A percentile compares a stretch with the other conserved stretches of the same genome.
Evolutionary conservation across 2,797 vertebrate genomes (phyloP).

Genomic region (Sebastes itinus): DNA sequence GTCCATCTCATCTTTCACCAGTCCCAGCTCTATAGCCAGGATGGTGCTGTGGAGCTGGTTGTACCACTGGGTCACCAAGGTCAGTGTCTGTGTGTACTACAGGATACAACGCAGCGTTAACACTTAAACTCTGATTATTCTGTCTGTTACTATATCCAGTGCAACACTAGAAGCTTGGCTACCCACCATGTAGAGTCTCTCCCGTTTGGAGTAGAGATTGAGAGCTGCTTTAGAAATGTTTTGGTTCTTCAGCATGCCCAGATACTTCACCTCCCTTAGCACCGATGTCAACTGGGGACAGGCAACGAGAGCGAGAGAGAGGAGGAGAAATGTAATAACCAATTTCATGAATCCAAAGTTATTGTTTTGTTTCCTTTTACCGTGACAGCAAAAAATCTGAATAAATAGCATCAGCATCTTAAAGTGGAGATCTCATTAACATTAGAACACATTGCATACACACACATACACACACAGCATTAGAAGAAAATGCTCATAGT

Average conservation of each 20-base stretch:
- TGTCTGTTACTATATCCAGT: neutral
- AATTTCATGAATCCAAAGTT: neutral
- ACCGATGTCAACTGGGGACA: slow-evolving; percentile 78
- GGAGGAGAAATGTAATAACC: neutral
- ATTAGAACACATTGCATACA: neutral
- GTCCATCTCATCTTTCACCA: slow-evolving; percentile 74
- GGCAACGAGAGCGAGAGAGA: neutral
- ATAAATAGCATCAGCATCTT: neutral
- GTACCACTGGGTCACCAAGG: slow-evolving; percentile 80
- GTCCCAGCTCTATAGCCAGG: slow-evolving; percentile 76
- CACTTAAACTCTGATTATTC: neutral
- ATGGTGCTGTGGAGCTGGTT: slow-evolving; percentile 80
- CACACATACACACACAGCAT: no score
- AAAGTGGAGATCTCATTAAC: neutral
- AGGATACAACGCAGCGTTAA: neutral
- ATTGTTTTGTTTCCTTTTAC: slow-evolving; percentile 1
- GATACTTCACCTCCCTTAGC: slow-evolving; percentile 82
- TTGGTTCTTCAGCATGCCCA: slow-evolving; percentile 79
- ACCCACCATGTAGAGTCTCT: slow-evolving; percentile 80
- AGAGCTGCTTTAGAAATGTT: slow-evolving; percentile 79
- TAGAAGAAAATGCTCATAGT: neutral
- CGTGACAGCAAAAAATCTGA: neutral
- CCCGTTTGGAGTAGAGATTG: slow-evolving; percentile 78
- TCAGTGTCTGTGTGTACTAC: slow-evolving; percentile 77
- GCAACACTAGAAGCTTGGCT: neutral